A percentile compares a stretch with the other conserved stretches of the same genome.
These are phyloP conservation scores for Sminthurides aquaticus DNA, from an alignment of 2,888 invertebrate genomes.

Conservation along the genomic window DNA sequence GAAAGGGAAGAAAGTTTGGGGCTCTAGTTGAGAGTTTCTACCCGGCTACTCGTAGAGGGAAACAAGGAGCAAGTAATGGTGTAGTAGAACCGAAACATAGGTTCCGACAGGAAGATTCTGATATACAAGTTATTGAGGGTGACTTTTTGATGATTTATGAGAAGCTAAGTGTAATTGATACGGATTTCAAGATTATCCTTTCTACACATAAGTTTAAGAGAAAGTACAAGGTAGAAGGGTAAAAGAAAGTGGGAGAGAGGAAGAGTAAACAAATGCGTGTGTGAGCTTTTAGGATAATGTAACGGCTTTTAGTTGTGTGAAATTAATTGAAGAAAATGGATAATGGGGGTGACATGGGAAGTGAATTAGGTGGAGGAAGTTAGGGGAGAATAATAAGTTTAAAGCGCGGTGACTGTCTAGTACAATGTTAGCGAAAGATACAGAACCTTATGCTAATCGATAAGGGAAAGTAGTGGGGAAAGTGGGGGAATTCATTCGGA, in stretches of 20 bases:
- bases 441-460: too few species aligned
- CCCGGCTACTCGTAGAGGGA: too few species aligned
- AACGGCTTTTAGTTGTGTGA: background rate
- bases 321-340: background rate
- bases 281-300: too few species aligned
- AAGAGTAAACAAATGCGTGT: too few species aligned
- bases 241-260: too few species aligned
- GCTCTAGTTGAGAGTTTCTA: too few species aligned
- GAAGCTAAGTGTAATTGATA: conserved; percentile 44
- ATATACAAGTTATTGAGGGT: background rate
- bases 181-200: conserved; percentile 30
- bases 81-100: background rate
- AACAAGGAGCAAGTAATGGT: too few species aligned
- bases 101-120: background rate
- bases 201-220: too few species aligned
- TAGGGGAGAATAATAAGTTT: background rate
- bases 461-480: background rate
- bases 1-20: too few species aligned
- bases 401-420: background rate
- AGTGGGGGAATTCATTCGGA: background rate
- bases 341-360: background rate
- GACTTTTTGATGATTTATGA: conserved; percentile 43
- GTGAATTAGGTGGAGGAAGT: background rate
- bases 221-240: too few species aligned
- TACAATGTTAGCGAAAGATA: too few species aligned